phyloP scores from a whole-genome alignment of 2,113 vertebrate genomes.

The Vulpes vulpes region DNA sequence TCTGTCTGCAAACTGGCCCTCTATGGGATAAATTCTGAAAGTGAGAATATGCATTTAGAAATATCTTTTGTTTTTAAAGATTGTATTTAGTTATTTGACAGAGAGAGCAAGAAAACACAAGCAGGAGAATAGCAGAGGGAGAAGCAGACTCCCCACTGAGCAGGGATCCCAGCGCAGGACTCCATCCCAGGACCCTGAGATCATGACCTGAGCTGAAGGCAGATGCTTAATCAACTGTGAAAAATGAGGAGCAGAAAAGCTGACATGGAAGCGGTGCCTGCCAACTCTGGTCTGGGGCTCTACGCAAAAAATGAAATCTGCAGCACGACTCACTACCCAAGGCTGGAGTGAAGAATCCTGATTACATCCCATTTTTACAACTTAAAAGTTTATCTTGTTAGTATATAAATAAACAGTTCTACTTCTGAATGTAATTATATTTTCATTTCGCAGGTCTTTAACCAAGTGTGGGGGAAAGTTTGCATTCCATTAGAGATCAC shows the following conservation, averaged over 20 bases:
- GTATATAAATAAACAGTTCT: neutral
- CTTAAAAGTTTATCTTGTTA: neutral
- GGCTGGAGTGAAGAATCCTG: neutral
- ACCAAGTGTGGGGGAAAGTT: neutral
- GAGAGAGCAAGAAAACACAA: neutral
- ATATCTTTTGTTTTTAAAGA: neutral
- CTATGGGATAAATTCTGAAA: neutral
- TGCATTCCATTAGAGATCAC: neutral
- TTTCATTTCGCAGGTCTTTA: neutral
- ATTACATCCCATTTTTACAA: neutral
- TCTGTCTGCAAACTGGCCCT: neutral
- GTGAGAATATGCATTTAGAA: neutral
- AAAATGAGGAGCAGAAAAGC: neutral
- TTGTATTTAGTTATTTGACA: neutral
- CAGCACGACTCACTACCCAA: rapidly evolving
- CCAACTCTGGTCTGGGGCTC: neutral
- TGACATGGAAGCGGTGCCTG: no score
- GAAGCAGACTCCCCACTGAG: neutral
- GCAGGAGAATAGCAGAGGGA: neutral
- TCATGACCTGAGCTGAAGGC: neutral
- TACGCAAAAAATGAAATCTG: neutral
- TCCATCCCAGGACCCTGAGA: neutral
- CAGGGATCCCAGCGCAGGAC: neutral
- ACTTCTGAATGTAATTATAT: neutral
- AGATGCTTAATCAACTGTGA: neutral